Evolutionary conservation across 2,888 invertebrate species (phyloP).

Genomic region (Tenthredo livida): DNA sequence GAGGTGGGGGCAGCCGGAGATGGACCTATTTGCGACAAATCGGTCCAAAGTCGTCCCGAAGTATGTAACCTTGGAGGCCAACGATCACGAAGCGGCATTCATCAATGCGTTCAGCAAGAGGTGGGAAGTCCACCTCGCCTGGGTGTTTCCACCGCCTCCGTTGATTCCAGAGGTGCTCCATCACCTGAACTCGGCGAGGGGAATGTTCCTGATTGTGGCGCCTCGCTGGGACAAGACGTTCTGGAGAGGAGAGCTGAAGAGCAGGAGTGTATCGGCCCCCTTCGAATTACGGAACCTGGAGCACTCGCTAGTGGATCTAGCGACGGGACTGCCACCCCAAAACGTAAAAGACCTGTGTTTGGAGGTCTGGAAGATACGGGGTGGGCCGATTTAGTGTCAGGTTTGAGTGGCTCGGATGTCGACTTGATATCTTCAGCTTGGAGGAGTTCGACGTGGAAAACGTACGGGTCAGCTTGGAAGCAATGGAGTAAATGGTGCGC

Average conservation of each 20-base stretch:
- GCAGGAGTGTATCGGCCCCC: conserved; percentile 74
- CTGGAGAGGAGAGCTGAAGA: conserved; percentile 60
- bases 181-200: conserved; percentile 60
- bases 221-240: conserved; percentile 64
- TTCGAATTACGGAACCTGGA: conserved; percentile 62
- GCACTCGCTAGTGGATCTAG: background rate
- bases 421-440: conserved; percentile 24
- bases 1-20: conserved; percentile 26
- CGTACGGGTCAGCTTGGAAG: too few relatives aligned
- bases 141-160: conserved; percentile 68
- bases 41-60: conserved; percentile 8
- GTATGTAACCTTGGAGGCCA: conserved; percentile 42
- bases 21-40: conserved; percentile 47
- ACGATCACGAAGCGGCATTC: conserved; percentile 53
- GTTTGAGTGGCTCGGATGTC: background rate
- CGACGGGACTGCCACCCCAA: conserved; percentile 77
- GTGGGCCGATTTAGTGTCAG: conserved; percentile 39
- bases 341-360: conserved; percentile 63
- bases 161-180: conserved; percentile 60
- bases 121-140: conserved; percentile 62
- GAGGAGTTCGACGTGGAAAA: background rate
- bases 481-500: too few relatives aligned
- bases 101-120: conserved; percentile 64
- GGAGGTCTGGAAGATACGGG: conserved; percentile 59
- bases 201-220: conserved; percentile 64